phyloP scores from a whole-genome alignment of 2,113 vertebrate species.

The Rostratula benghalensis region DNA sequence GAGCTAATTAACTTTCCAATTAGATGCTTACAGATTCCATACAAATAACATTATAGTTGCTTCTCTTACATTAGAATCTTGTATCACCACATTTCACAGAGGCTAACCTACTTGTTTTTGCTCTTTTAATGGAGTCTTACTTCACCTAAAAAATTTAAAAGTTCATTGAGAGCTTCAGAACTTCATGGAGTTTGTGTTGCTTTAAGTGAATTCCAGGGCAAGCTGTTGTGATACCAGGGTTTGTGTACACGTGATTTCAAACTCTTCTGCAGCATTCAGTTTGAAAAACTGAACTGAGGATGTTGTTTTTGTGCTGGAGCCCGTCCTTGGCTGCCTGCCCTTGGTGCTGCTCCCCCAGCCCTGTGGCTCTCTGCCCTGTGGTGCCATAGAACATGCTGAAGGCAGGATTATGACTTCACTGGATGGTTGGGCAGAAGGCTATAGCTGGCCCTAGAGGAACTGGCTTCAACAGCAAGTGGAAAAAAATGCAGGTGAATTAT shows the following conservation, averaged over 20 bases:
- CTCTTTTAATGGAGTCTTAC: not conserved
- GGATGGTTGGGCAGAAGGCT: not conserved
- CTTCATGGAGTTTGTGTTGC: not conserved
- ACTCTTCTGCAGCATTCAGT: not conserved
- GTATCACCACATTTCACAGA: not conserved
- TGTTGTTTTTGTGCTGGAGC: not conserved
- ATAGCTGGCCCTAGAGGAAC: not conserved
- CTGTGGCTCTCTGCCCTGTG: not conserved
- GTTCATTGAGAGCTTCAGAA: not conserved
- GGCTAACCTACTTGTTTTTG: not conserved
- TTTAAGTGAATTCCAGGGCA: not conserved
- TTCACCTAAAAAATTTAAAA: not conserved
- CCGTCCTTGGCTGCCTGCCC: not conserved
- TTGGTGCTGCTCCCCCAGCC: fast-evolving
- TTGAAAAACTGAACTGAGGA: not conserved
- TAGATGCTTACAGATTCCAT: not conserved
- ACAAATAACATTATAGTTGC: not conserved
- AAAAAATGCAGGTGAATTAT: not conserved
- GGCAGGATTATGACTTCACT: constrained; percentile 54
- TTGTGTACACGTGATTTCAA: not conserved
- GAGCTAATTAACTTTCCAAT: not conserved
- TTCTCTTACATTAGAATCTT: not conserved
- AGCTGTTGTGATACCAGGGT: not conserved
- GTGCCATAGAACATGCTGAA: not conserved
- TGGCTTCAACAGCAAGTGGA: not conserved